phyloP scores from a whole-genome alignment of 2,888 invertebrate species.

The Theristus sp. region DNA sequence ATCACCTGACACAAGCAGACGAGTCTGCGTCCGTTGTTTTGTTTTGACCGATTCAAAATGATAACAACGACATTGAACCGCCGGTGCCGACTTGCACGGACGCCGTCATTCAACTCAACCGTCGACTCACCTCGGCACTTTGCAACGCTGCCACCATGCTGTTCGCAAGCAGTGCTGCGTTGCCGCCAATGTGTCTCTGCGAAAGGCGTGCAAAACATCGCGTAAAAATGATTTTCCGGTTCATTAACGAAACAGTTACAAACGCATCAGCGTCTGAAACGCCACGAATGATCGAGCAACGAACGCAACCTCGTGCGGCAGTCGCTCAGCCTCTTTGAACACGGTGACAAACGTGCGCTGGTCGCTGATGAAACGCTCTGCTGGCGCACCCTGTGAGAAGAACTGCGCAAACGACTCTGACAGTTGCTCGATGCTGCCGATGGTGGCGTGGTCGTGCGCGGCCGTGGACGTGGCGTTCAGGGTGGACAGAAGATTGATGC shows the following conservation, averaged over 20 bases:
- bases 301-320: not conserved
- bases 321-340: constrained; percentile 7
- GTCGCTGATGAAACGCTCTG: constrained; percentile 16
- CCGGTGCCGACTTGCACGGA: too few relatives aligned
- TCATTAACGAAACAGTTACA: too few relatives aligned
- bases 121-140: not conserved
- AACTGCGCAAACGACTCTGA: constrained; percentile 32
- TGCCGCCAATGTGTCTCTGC: constrained; percentile 35
- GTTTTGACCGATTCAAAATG: too few relatives aligned
- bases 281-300: too few relatives aligned
- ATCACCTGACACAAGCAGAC: constrained; percentile 29
- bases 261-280: too few relatives aligned
- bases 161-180: constrained; percentile 36
- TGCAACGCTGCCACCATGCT: constrained; percentile 14
- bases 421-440: constrained; percentile 18
- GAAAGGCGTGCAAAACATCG: too few relatives aligned
- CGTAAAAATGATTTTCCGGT: too few relatives aligned
- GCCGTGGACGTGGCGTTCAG: constrained; percentile 24
- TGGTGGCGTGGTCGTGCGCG: not conserved
- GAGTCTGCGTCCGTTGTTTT: too few relatives aligned
- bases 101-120: too few relatives aligned
- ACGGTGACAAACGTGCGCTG: constrained; percentile 18
- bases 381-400: constrained; percentile 33
- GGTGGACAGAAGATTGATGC: constrained; percentile 26
- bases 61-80: too few relatives aligned